A percentile compares a stretch with the other conserved stretches of the same genome.
phyloP scores from a whole-genome alignment of 2,797 vertebrate genomes.

The Phalloptychus januarius region DNA sequence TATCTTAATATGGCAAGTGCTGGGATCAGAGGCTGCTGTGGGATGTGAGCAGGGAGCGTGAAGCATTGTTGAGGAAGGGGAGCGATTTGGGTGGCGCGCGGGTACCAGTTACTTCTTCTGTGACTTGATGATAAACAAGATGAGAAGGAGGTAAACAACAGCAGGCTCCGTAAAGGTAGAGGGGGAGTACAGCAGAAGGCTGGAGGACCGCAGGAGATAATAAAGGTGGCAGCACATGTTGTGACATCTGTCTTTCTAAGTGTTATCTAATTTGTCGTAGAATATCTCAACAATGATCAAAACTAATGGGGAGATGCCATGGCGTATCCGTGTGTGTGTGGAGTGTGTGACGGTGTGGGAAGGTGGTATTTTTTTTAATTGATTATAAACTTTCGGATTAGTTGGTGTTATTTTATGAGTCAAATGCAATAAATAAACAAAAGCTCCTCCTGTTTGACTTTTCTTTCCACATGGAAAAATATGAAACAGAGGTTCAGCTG shows the following conservation, averaged over 20 bases:
- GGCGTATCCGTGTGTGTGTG: slow-evolving; percentile 18
- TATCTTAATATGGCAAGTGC: slow-evolving; percentile 17
- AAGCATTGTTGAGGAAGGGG: neutral
- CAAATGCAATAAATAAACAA: slow-evolving; percentile 12
- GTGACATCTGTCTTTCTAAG: slow-evolving; percentile 87
- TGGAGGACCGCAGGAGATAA: slow-evolving; percentile 75
- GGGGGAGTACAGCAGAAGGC: slow-evolving; percentile 72
- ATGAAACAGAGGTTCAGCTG: slow-evolving; percentile 40
- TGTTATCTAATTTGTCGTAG: slow-evolving; percentile 84
- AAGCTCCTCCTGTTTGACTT: slow-evolving; percentile 5
- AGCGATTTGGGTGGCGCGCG: slow-evolving; percentile 11
- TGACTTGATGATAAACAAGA: slow-evolving; percentile 81
- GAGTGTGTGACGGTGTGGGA: neutral
- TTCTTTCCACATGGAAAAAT: slow-evolving; percentile 27
- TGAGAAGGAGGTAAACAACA: slow-evolving; percentile 82
- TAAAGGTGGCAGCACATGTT: slow-evolving; percentile 84
- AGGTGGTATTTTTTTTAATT: slow-evolving; percentile 9
- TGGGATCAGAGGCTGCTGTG: slow-evolving; percentile 29
- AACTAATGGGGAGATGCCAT: slow-evolving; percentile 71
- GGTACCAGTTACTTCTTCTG: slow-evolving; percentile 46
- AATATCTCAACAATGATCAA: slow-evolving; percentile 84
- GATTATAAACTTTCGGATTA: slow-evolving; percentile 59
- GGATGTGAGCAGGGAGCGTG: slow-evolving; percentile 18
- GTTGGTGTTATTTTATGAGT: slow-evolving; percentile 1
- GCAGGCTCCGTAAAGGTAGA: slow-evolving; percentile 82